A percentile compares a stretch with the other conserved stretches of the same genome.
Conservation (phyloP, 2,888 invertebrate genomes). For the Andrena bicolor region DNA sequence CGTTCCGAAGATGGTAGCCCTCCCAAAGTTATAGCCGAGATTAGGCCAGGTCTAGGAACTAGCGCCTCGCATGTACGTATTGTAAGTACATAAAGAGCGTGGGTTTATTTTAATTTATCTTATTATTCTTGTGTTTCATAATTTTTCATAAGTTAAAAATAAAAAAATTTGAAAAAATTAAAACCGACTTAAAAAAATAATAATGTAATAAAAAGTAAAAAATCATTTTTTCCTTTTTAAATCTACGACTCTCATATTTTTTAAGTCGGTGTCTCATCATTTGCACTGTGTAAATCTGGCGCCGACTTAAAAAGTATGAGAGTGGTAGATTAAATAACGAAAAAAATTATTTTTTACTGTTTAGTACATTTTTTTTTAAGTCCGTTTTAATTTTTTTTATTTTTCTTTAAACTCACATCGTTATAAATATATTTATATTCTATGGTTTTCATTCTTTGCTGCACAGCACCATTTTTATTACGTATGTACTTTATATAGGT, state of each 20-base stretch:
- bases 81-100: conserved; percentile 82
- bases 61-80: conserved; percentile 85
- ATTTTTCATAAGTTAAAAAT: background rate
- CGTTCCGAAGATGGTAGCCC: conserved; percentile 83
- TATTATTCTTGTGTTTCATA: background rate
- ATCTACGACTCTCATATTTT: too few species aligned
- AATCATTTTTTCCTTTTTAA: too few species aligned
- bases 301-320: too few species aligned
- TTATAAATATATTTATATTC: conserved; percentile 7
- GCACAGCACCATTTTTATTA: conserved; percentile 71
- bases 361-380: too few species aligned
- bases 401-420: conserved; percentile 10
- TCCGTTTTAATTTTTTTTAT: too few species aligned
- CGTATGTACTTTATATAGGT: background rate
- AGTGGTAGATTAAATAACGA: too few species aligned
- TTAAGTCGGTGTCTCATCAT: too few species aligned
- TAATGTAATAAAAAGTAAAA: too few species aligned
- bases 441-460: conserved; percentile 55
- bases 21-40: conserved; percentile 80
- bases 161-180: too few species aligned
- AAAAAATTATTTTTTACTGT: too few species aligned
- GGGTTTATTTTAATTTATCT: conserved; percentile 70
- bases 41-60: conserved; percentile 80
- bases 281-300: too few species aligned
- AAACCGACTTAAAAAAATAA: too few species aligned